These are phyloP conservation scores for Danio albolineatus DNA, from an alignment of 2,797 vertebrate species.

Conservation along the genomic window DNA sequence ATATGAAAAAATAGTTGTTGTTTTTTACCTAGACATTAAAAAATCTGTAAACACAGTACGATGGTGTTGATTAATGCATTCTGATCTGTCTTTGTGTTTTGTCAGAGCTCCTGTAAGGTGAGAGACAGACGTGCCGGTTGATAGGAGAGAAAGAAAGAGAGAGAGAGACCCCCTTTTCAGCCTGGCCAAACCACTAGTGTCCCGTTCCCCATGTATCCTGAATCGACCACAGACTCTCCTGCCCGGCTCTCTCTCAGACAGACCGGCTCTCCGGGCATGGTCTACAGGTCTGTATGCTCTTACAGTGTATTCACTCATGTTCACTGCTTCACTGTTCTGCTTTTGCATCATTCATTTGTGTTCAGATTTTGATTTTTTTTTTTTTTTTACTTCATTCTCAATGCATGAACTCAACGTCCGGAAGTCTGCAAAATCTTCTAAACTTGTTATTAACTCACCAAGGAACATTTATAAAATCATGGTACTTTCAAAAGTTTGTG, in stretches of 20 bases:
- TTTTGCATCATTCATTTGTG: background rate
- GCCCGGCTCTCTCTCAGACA: conserved; percentile 95
- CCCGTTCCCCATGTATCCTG: conserved; percentile 95
- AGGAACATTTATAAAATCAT: no score
- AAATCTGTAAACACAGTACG: no score
- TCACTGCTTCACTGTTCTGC: background rate
- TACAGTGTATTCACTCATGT: background rate
- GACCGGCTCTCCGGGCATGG: conserved; percentile 97
- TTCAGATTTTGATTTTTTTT: background rate
- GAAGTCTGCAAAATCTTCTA: background rate
- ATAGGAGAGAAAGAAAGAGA: conserved; percentile 64
- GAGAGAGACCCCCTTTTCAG: conserved; percentile 69
- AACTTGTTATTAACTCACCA: no score
- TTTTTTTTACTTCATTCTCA: background rate
- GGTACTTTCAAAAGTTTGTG: no score
- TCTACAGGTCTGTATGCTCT: conserved; percentile 88
- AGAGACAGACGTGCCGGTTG: conserved; percentile 60
- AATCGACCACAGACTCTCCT: conserved; percentile 98
- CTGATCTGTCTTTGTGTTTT: conserved; percentile 33
- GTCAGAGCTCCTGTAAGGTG: conserved; percentile 67
- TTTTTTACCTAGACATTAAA: no score
- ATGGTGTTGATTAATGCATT: background rate
- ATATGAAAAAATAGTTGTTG: no score
- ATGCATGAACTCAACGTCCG: background rate
- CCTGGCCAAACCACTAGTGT: conserved; percentile 78